phyloP scores from a whole-genome alignment of 2,888 invertebrate species.

The Perdita meconis region DNA sequence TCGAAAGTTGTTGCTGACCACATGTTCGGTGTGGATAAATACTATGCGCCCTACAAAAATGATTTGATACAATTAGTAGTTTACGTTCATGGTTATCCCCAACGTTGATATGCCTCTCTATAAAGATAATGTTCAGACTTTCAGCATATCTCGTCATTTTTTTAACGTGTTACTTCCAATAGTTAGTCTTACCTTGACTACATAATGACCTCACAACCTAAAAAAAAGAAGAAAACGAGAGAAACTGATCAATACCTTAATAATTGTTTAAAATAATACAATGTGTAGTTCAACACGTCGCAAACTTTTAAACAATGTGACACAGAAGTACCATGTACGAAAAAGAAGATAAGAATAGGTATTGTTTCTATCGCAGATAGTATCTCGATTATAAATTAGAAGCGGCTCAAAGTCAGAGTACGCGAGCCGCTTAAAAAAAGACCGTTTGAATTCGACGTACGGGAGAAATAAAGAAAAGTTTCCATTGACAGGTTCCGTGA shows the following conservation, averaged over 20 bases:
- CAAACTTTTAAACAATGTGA: constrained; percentile 1
- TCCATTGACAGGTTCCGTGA: constrained; percentile 47
- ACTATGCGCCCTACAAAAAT: constrained; percentile 77
- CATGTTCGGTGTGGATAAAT: constrained; percentile 74
- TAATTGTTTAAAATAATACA: background rate
- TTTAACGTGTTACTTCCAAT: constrained; percentile 30
- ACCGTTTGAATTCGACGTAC: background rate
- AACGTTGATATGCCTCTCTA: constrained; percentile 56
- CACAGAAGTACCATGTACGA: constrained; percentile 3
- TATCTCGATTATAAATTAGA: constrained; percentile 1
- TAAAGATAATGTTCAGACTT: constrained; percentile 49
- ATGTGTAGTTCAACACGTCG: too few species aligned
- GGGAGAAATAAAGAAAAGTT: constrained; percentile 3
- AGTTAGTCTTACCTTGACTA: constrained; percentile 69
- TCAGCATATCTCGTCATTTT: constrained; percentile 52
- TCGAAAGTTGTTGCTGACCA: constrained; percentile 61
- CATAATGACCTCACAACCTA: constrained; percentile 77
- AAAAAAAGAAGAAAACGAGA: constrained; percentile 48
- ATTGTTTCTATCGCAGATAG: constrained; percentile 21
- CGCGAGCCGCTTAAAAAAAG: constrained; percentile 2
- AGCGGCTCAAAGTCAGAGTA: background rate
- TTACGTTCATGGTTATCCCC: constrained; percentile 48
- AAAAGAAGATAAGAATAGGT: constrained; percentile 63
- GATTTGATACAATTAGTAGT: constrained; percentile 57
- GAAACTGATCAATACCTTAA: background rate